Percentiles rank a stretch among this genome's conserved stretches.
These are phyloP conservation scores for Dicranocentrus wangi DNA, from an alignment of 2,888 invertebrate species.

Conservation along the genomic window DNA sequence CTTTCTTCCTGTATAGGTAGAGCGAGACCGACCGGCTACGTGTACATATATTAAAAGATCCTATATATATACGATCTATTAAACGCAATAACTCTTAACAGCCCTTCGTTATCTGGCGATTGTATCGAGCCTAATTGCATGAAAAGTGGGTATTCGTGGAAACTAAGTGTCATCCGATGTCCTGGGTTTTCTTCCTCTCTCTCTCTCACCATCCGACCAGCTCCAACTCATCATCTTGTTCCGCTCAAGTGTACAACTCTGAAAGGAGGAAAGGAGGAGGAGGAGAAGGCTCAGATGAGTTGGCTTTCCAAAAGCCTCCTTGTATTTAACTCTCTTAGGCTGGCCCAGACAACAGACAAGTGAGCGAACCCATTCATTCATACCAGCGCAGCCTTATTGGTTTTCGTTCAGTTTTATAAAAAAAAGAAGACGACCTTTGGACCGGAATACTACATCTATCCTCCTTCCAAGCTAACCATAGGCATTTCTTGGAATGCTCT, in stretches of 20 bases:
- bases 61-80: conserved; percentile 48
- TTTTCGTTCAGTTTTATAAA: too few species aligned
- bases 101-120: conserved; percentile 58
- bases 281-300: too few species aligned
- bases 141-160: conserved; percentile 57
- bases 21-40: too few species aligned
- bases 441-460: too few species aligned
- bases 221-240: conserved; percentile 9
- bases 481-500: too few species aligned
- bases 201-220: too few species aligned
- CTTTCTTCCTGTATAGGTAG: too few species aligned
- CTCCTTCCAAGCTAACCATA: too few species aligned
- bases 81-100: conserved; percentile 56
- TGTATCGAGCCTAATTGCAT: conserved; percentile 57
- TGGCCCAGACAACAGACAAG: conserved; percentile 33
- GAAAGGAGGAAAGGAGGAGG: conserved; percentile 36
- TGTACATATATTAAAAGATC: too few species aligned
- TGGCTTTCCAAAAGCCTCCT: conserved; percentile 17
- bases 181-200: conserved; percentile 39
- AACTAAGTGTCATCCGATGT: conserved; percentile 56
- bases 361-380: conserved; percentile 42
- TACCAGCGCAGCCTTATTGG: conserved; percentile 24
- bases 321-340: not conserved
- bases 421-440: too few species aligned
- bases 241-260: conserved; percentile 8